Evolutionary conservation across 2,888 invertebrate species (phyloP).

Genomic region (Diadromus collaris): DNA sequence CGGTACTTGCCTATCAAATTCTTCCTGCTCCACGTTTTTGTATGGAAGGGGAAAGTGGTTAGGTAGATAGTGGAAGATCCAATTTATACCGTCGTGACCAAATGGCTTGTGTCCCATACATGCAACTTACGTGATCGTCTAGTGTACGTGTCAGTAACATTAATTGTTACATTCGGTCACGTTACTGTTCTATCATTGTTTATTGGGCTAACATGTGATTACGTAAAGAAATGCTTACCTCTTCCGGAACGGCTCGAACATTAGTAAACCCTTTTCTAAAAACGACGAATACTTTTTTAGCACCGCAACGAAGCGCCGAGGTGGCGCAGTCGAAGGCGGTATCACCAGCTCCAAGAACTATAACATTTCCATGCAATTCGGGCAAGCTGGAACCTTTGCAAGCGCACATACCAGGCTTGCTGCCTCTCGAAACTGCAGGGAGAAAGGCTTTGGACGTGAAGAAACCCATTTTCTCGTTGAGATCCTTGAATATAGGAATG

Average conservation of each 20-base stretch:
- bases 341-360: slow-evolving; percentile 98
- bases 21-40: too few species aligned
- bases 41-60: too few species aligned
- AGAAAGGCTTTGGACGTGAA: slow-evolving; percentile 97
- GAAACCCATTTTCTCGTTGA: slow-evolving; percentile 92
- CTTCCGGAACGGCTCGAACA: slow-evolving; percentile 98
- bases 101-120: too few species aligned
- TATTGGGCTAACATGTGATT: neutral
- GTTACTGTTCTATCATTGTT: neutral
- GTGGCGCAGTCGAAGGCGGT: slow-evolving; percentile 99
- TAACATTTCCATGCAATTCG: slow-evolving; percentile 88
- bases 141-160: too few species aligned
- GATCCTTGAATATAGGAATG: slow-evolving; percentile 88
- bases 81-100: too few species aligned
- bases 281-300: slow-evolving; percentile 93
- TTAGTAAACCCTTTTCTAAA: slow-evolving; percentile 97
- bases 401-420: slow-evolving; percentile 92
- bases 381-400: slow-evolving; percentile 84
- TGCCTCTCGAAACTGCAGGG: slow-evolving; percentile 92
- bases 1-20: too few species aligned
- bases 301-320: slow-evolving; percentile 97
- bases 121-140: too few species aligned
- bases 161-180: neutral
- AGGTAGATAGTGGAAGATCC: too few species aligned
- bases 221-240: slow-evolving; percentile 82